Evolutionary conservation across 1,140 invertebrate species (phyloP), one percentile per base, ranked within the genome.

Genomic region (Plutomurus gul): DNA sequence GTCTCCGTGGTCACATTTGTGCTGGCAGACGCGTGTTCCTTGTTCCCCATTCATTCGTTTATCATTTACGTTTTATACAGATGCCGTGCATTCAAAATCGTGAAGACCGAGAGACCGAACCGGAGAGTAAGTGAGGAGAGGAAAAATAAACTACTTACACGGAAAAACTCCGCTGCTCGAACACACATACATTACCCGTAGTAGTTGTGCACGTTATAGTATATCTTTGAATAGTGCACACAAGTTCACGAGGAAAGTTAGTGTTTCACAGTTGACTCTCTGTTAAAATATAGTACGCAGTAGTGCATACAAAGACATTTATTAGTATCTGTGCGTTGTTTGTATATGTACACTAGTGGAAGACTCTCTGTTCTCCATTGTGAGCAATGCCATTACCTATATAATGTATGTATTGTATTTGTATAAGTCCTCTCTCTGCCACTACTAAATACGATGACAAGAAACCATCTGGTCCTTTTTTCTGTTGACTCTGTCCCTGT

Each of bases 1-100:
- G 78, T 79, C 78, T 79, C 56, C 73, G 78, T 75, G 60, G 74
- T 79, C 78, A 40, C 78, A 79, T 30, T 72, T 72, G 37, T 25
- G 70, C 39, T 65, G 56, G 56, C 70, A 40, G n/a, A 72, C 39
- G 18, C 39, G 70, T 71, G 65, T 43, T 72, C 39, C 39, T 20
- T 37, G 25, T 39, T n/a, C n/a, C 39, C 25, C 22, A 30, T n/a
- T 18, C 20, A n/a, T 20, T 72, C 40, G 39, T 43, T 18, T 43
- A 30, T 39, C 36, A 22, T 43, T n/a, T n/a, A n/a, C 33, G 20
- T 40, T 25, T 11, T 43, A 40, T 51, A 18, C 47, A 51, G 11
- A 18, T 1, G 3, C 11, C 27, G 18, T 43, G 22, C 18, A 20
- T 72, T 72, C 25, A 10, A 40, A 18, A 72, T 40, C 25, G 39